Evolutionary conservation across 2,888 invertebrate species (phyloP).

Genomic region (Chesias legatella): DNA sequence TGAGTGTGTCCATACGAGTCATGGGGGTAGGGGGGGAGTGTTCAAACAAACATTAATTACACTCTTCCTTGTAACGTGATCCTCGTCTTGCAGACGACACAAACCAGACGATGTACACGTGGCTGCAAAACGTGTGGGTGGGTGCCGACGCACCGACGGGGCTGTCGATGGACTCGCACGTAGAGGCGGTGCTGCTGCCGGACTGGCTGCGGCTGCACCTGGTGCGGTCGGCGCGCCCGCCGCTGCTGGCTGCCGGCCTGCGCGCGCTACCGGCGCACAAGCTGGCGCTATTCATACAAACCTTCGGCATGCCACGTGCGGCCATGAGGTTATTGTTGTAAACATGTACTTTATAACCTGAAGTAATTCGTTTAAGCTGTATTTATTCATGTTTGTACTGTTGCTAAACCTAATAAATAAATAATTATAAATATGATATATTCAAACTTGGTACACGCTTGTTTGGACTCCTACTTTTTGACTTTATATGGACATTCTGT

Average conservation of each 20-base stretch:
- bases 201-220: constrained; percentile 96
- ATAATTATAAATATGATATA: too few species aligned
- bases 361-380: too few species aligned
- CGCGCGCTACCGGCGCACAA: constrained; percentile 92
- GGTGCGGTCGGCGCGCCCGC: constrained; percentile 90
- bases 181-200: constrained; percentile 91
- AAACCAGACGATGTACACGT: constrained; percentile 85
- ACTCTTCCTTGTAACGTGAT: neutral
- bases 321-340: constrained; percentile 84
- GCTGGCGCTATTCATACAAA: constrained; percentile 95
- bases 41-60: too few species aligned
- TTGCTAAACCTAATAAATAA: too few species aligned
- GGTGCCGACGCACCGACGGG: constrained; percentile 87
- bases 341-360: constrained; percentile 14
- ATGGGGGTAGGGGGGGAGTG: too few species aligned
- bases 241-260: constrained; percentile 92
- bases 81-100: constrained; percentile 49
- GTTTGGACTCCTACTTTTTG: too few species aligned
- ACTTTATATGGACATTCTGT: too few species aligned
- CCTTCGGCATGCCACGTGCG: constrained; percentile 95
- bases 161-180: constrained; percentile 84
- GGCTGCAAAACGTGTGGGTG: constrained; percentile 85
- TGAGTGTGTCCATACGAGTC: too few species aligned
- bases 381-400: too few species aligned
- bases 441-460: too few species aligned